Conservation (phyloP, 2,888 invertebrate species). For the Sarcophaga caerulescens region DNA sequence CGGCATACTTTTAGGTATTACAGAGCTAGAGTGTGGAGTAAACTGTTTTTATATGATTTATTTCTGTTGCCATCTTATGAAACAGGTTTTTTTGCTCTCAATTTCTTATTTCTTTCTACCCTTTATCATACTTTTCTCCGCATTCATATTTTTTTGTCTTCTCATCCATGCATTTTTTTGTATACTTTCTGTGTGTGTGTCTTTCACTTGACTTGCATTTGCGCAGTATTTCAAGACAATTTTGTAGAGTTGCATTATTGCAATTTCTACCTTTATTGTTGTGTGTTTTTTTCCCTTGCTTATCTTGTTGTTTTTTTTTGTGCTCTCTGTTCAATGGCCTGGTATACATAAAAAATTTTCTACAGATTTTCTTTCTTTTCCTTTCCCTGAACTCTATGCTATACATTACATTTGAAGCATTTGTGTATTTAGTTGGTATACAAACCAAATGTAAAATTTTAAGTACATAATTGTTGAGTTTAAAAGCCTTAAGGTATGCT, state of each 20-base stretch:
- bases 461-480: slow-evolving; percentile 46
- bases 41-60: slow-evolving; percentile 44
- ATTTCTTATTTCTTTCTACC: slow-evolving; percentile 25
- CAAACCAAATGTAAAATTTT: neutral
- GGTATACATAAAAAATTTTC: slow-evolving; percentile 34
- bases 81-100: neutral
- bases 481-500: slow-evolving; percentile 15
- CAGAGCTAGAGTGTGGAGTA: neutral
- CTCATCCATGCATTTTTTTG: neutral
- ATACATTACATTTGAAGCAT: neutral
- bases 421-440: neutral
- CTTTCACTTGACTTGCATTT: slow-evolving; percentile 61
- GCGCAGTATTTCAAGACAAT: slow-evolving; percentile 57
- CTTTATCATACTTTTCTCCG: slow-evolving; percentile 30
- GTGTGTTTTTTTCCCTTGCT: slow-evolving; percentile 28
- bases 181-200: neutral
- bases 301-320: slow-evolving; percentile 2
- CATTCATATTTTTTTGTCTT: slow-evolving; percentile 9
- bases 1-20: slow-evolving; percentile 32
- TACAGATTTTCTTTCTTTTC: neutral
- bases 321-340: neutral
- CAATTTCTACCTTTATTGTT: slow-evolving; percentile 62
- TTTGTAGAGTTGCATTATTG: slow-evolving; percentile 64
- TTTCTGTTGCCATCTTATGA: slow-evolving; percentile 40
- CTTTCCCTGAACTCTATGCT: neutral